These are phyloP conservation scores for Nilaparvata lugens DNA, from an alignment of 1,140 invertebrate genomes.

Conservation along the genomic window DNA sequence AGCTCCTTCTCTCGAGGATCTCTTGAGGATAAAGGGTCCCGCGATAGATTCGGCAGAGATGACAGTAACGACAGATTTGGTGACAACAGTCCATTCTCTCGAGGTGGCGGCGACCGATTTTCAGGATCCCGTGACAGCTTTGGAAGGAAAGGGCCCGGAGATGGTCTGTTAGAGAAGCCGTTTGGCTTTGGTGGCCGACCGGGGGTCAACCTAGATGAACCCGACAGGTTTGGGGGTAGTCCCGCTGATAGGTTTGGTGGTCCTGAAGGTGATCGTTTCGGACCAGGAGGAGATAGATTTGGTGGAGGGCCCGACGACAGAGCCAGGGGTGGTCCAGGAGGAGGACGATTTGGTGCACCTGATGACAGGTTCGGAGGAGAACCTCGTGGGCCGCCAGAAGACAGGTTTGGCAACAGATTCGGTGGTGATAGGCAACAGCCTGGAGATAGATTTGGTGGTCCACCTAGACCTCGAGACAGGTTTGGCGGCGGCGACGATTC, in stretches of 20 bases:
- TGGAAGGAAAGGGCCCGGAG: background rate
- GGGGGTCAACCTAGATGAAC: background rate
- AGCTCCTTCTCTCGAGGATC: background rate
- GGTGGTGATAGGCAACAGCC: background rate
- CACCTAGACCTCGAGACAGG: background rate
- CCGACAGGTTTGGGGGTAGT: background rate
- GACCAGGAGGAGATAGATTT: constrained; percentile 8
- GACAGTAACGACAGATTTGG: background rate
- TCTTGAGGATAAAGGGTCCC: background rate
- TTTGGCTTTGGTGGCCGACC: background rate
- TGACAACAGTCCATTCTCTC: background rate
- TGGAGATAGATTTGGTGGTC: background rate
- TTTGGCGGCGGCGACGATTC: constrained; percentile 1
- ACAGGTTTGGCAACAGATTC: background rate
- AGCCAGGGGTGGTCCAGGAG: background rate
- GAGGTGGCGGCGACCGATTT: background rate
- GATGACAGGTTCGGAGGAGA: background rate
- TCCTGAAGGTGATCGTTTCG: background rate
- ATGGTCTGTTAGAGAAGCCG: background rate
- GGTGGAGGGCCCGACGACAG: background rate
- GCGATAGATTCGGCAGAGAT: background rate
- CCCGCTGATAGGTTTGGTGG: constrained; percentile 6
- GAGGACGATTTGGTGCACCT: background rate
- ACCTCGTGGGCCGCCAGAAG: background rate
- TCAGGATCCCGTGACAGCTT: background rate